Evolutionary conservation across 2,797 vertebrate species (phyloP).

Genomic region (Cyprinodon diabolis): DNA sequence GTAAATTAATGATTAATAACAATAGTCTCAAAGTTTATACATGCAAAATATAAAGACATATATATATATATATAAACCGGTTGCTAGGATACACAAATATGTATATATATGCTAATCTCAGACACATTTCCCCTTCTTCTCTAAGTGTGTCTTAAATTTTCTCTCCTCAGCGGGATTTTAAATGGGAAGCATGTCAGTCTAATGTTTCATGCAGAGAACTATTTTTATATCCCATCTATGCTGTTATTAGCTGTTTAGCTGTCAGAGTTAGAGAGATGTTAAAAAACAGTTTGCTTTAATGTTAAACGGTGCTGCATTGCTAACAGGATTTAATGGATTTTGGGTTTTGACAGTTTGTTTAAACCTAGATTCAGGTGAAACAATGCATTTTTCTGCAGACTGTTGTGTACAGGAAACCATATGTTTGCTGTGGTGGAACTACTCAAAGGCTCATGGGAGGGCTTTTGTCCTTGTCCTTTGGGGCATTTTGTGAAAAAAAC

Average conservation of each 20-base stretch:
- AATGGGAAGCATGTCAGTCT: slow-evolving; percentile 40
- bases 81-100: slow-evolving; percentile 28
- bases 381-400: not conserved
- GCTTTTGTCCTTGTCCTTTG: not conserved
- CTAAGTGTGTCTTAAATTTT: slow-evolving; percentile 40
- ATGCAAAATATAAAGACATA: not conserved
- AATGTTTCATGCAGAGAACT: slow-evolving; percentile 45
- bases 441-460: not conserved
- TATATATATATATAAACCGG: slow-evolving; percentile 4
- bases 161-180: slow-evolving; percentile 26
- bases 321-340: slow-evolving; percentile 40
- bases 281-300: slow-evolving; percentile 57
- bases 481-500: not conserved
- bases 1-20: too few relatives aligned
- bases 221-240: slow-evolving; percentile 44
- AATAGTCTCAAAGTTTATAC: not conserved
- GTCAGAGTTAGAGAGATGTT: slow-evolving; percentile 56
- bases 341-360: not conserved
- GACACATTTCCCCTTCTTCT: slow-evolving; percentile 22
- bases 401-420: not conserved
- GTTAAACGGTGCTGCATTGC: slow-evolving; percentile 55
- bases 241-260: slow-evolving; percentile 63
- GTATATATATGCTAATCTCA: slow-evolving; percentile 26
- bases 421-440: not conserved
- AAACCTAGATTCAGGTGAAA: not conserved